Base-by-base conservation (phyloP, 2,888 invertebrate genomes). In the Caenorhabditis imperialis region DNA sequence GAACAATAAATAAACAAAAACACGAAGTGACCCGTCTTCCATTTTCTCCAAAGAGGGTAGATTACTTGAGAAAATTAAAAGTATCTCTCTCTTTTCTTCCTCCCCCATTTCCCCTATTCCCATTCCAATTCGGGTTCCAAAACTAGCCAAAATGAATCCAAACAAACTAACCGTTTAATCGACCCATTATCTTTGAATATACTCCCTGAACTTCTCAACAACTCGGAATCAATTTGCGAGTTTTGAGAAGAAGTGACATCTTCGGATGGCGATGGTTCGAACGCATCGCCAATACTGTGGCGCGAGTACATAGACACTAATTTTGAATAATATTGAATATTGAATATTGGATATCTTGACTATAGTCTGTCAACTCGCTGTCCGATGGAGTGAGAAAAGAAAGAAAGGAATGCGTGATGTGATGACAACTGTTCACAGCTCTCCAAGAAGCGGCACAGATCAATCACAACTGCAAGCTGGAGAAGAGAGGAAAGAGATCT, bases 111-210 rank as follows among this genome's bases (percentile, higher is more conserved):
- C 14, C 47, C 30, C 38, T 23, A 22, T 35, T n/a, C 44, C 33
- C 23, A 51, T 44, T n/a, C 53, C 63, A 23, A 37, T 35, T n/a
- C n/a, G n/a, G n/a, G n/a, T n/a, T n/a, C n/a, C n/a, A n/a, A n/a
- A n/a, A n/a, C n/a, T n/a, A n/a, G n/a, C n/a, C n/a, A n/a, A n/a
- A 30, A 30, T 7, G 30, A 30, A 30, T 6, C 30, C 6, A 10
- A 30, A 30, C 30, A 30, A 7, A 62, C 71, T 63, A 51, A 72
- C 72, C 72, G 63, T 60, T 72, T 72, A 45, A 72, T 72, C 30
- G 72, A 72, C 53, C 72, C 72, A 72, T 63, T 63, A 51, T 75
- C 74, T 51, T 70, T 63, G 58, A 78, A 78, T 38, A 78, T 44
- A 61, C 75, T 75, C 16, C 78, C 78, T 27, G 73, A 65, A 27